phyloP scores from a whole-genome alignment of 1,140 invertebrate species.

The Argopecten irradians region DNA sequence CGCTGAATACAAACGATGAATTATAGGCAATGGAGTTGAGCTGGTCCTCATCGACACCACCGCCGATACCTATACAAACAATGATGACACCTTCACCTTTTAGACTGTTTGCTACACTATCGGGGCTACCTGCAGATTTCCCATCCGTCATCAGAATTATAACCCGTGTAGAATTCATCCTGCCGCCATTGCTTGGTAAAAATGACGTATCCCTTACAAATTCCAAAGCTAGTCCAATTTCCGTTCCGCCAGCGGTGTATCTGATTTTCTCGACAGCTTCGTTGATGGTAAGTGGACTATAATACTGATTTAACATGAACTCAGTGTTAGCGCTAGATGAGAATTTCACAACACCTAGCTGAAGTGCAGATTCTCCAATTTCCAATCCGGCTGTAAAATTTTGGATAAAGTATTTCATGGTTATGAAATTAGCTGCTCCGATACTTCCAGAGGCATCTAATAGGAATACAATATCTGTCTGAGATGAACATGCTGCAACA shows the following conservation, averaged over 20 bases:
- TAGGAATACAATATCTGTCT: conserved; percentile 52
- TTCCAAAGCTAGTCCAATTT: neutral
- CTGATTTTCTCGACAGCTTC: conserved; percentile 8
- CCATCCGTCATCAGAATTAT: neutral
- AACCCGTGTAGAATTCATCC: neutral
- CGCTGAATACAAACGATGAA: neutral
- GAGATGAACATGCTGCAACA: neutral
- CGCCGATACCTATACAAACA: neutral
- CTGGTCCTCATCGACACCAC: neutral
- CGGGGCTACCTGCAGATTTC: neutral
- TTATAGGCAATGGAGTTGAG: neutral
- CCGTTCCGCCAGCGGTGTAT: conserved; percentile 34
- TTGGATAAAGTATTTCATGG: conserved; percentile 34
- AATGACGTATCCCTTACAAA: neutral
- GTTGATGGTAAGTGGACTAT: neutral
- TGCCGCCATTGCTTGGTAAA: neutral
- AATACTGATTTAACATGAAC: conserved; percentile 37
- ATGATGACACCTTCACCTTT: neutral
- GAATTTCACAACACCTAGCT: conserved; percentile 42
- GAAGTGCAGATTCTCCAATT: conserved; percentile 35
- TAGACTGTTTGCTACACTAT: neutral
- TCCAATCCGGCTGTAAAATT: conserved; percentile 36
- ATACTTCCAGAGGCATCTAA: conserved; percentile 55
- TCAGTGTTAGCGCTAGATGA: neutral
- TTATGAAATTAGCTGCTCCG: conserved; percentile 40